Base-by-base conservation (phyloP, 2,113 vertebrate species). In the Anhinga anhinga region DNA sequence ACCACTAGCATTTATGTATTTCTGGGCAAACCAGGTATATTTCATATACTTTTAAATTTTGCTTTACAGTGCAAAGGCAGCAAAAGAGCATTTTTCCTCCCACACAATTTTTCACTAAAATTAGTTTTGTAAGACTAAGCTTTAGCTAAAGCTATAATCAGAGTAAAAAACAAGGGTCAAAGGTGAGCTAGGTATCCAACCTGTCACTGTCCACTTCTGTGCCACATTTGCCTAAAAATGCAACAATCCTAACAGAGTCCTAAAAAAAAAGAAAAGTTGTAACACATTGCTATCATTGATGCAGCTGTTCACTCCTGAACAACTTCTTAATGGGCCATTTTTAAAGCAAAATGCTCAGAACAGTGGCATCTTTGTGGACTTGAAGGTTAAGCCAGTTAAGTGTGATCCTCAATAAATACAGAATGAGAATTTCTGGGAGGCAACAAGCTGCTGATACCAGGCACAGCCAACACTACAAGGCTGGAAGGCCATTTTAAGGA, bases 301-400 rank as follows among this genome's bases (percentile, higher is more conserved):
- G 38, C 18, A 62, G 22, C 22, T 26, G 7, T 14, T 83, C 22
- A 16, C 13, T 49, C 36, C 53, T 22, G 17, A 88, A 52, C 5
- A 3, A 0, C 7, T 44, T 72, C 44, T 34, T 52, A 67, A 30
- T 0, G 1, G 26, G 40, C 21, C 10, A 25, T 34, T 38, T 65
- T 61, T 5, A 45, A 67, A 36, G 4, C 44, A 56, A 38, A 95
- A 56, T 0, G 1, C 19, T 47, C 8, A 0, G 5, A 47, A 38
- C 13, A 20, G 36, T 2, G 15, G 29, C 47, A 83, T 6, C 89
- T 45, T 20, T 45, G n/a, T 5, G 17, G n/a, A 13, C 29, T 2
- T 45, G 53, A 44, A 47, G 30, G 13, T 40, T 52, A 66, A n/a
- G 30, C 10, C 69, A 27, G n/a, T 8, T 7, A 32, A 19, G 6